These are phyloP conservation scores for Anthophora plumipes DNA, from an alignment of 2,888 invertebrate genomes.

Conservation along the genomic window DNA sequence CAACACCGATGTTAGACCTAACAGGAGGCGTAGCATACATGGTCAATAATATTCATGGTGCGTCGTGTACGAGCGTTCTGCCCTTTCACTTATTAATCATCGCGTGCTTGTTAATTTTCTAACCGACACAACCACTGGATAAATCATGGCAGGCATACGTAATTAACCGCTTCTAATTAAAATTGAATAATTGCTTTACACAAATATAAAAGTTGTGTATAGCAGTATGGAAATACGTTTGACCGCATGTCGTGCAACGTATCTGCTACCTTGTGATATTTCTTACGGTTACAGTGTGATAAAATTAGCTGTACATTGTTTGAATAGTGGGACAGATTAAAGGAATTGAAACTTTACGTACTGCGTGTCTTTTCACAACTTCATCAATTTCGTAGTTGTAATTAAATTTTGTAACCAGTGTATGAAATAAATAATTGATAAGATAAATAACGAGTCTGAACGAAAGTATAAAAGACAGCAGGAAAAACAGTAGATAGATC, in stretches of 20 bases:
- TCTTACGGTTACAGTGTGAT: too few relatives aligned
- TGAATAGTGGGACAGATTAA: too few relatives aligned
- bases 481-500: too few relatives aligned
- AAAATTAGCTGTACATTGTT: too few relatives aligned
- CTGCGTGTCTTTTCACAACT: too few relatives aligned
- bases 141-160: background rate
- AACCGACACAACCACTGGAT: background rate
- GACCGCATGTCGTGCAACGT: background rate
- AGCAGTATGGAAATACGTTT: background rate
- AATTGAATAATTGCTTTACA: background rate
- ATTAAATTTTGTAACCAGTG: too few relatives aligned
- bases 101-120: slow-evolving; percentile 6
- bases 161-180: slow-evolving; percentile 1
- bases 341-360: too few relatives aligned
- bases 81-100: slow-evolving; percentile 23
- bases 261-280: background rate
- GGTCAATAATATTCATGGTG: slow-evolving; percentile 22
- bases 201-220: too few relatives aligned
- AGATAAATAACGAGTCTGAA: too few relatives aligned
- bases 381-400: too few relatives aligned
- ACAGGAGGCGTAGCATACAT: slow-evolving; percentile 30
- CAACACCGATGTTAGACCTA: slow-evolving; percentile 44
- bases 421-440: too few relatives aligned
- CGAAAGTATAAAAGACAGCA: too few relatives aligned
- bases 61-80: background rate